These are phyloP conservation scores for Phyto melanocephala DNA, from an alignment of 2,888 invertebrate species.

Conservation along the genomic window DNA sequence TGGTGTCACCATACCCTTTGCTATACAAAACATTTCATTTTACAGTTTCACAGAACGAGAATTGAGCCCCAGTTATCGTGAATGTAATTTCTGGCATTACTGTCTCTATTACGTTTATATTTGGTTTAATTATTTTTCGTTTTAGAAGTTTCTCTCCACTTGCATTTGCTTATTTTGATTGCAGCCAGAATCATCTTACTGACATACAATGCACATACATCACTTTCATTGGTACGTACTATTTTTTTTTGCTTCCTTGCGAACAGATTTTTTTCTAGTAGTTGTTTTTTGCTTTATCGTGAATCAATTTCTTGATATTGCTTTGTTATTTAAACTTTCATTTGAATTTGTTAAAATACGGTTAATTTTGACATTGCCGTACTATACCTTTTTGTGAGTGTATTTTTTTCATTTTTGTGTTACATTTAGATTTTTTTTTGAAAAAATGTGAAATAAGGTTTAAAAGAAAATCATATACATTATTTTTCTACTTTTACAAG, in stretches of 20 bases:
- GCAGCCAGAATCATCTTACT: constrained; percentile 30
- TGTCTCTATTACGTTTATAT: neutral
- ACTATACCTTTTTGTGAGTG: too few relatives aligned
- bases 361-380: too few relatives aligned
- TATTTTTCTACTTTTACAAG: too few relatives aligned
- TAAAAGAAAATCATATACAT: too few relatives aligned
- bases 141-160: neutral
- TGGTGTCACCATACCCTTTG: neutral
- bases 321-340: neutral
- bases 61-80: too few relatives aligned
- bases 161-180: constrained; percentile 17
- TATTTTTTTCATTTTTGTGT: too few relatives aligned
- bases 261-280: neutral
- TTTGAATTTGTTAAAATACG: neutral
- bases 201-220: constrained; percentile 51
- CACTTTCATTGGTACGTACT: constrained; percentile 49
- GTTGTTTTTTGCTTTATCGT: constrained; percentile 15
- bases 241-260: neutral
- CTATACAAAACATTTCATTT: too few relatives aligned
- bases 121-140: neutral
- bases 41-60: too few relatives aligned
- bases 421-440: too few relatives aligned
- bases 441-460: too few relatives aligned
- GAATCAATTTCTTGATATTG: neutral
- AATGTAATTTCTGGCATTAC: neutral